Percentiles rank a stretch among this genome's conserved stretches.
Conservation (phyloP, 35 echinoderm and acorn worm genomes). For the Anneissia japonica region DNA sequence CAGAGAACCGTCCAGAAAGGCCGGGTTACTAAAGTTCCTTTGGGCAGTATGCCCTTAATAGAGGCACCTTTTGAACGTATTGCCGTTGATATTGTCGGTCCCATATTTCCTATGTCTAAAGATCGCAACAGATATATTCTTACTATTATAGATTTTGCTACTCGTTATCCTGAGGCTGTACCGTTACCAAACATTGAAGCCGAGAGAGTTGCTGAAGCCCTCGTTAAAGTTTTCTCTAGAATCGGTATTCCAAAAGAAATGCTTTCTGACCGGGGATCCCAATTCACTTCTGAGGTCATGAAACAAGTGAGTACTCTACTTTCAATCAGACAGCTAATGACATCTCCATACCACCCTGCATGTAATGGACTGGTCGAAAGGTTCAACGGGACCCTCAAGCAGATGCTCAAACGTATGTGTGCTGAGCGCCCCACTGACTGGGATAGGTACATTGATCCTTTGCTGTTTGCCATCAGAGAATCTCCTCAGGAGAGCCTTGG, state of each 20-base stretch:
- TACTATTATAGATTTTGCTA: slow-evolving; percentile 45
- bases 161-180: slow-evolving; percentile 42
- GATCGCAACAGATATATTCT: slow-evolving; percentile 47
- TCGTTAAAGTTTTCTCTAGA: slow-evolving; percentile 29
- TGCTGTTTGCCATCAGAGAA: slow-evolving; percentile 50
- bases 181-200: slow-evolving; percentile 39
- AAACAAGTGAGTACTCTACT: slow-evolving; percentile 45
- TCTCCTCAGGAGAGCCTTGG: slow-evolving; percentile 35
- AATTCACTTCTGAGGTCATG: slow-evolving; percentile 58
- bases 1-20: slow-evolving; percentile 2
- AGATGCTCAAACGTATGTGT: slow-evolving; percentile 46
- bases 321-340: slow-evolving; percentile 55
- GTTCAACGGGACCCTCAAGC: slow-evolving; percentile 60
- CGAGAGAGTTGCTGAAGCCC: slow-evolving; percentile 34
- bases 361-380: slow-evolving; percentile 61
- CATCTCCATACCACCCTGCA: slow-evolving; percentile 62
- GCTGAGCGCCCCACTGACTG: slow-evolving; percentile 41
- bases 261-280: slow-evolving; percentile 38
- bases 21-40: slow-evolving; percentile 36
- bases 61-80: slow-evolving; percentile 48
- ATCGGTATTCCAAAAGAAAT: slow-evolving; percentile 46
- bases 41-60: slow-evolving; percentile 37
- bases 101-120: slow-evolving; percentile 27
- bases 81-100: slow-evolving; percentile 38
- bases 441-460: slow-evolving; percentile 48